phyloP scores from a whole-genome alignment of 2,888 invertebrate genomes.

The Lasiommata megera region DNA sequence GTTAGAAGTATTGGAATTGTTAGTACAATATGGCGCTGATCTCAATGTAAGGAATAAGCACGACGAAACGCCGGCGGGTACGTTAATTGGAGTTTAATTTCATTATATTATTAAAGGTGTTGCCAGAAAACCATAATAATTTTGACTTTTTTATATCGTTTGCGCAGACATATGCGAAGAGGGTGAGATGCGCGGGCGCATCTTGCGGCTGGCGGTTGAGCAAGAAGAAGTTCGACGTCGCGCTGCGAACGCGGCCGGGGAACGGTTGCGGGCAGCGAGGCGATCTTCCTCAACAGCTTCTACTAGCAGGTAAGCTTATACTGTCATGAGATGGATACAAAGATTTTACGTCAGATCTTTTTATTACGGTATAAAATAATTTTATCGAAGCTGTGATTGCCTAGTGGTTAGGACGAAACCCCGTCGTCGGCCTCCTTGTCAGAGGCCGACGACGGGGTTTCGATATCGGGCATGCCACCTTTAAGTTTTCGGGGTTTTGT shows the following conservation, averaged over 20 bases:
- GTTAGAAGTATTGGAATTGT: constrained; percentile 96
- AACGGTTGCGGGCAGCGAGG: constrained; percentile 68
- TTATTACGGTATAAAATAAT: no score
- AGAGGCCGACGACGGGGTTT: no score
- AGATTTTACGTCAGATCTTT: no score
- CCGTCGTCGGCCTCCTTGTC: no score
- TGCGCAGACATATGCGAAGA: constrained; percentile 96
- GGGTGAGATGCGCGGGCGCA: constrained; percentile 94
- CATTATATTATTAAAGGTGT: neutral
- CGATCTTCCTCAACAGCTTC: constrained; percentile 80
- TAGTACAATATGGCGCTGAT: constrained; percentile 98
- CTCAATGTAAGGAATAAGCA: constrained; percentile 97
- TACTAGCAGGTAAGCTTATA: constrained; percentile 23
- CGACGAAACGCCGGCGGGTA: constrained; percentile 98
- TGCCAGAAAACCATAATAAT: no score
- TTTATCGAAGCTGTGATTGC: no score
- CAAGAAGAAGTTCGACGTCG: constrained; percentile 87
- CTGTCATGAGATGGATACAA: no score
- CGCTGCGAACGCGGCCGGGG: constrained; percentile 71
- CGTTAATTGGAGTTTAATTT: no score
- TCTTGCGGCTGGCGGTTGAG: constrained; percentile 92
- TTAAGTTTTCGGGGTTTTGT: no score
- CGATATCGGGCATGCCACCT: no score
- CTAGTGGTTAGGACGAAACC: no score
- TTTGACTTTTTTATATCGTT: no score